Conservation (phyloP, 2,888 invertebrate species). For the Ectropis crepuscularia region DNA sequence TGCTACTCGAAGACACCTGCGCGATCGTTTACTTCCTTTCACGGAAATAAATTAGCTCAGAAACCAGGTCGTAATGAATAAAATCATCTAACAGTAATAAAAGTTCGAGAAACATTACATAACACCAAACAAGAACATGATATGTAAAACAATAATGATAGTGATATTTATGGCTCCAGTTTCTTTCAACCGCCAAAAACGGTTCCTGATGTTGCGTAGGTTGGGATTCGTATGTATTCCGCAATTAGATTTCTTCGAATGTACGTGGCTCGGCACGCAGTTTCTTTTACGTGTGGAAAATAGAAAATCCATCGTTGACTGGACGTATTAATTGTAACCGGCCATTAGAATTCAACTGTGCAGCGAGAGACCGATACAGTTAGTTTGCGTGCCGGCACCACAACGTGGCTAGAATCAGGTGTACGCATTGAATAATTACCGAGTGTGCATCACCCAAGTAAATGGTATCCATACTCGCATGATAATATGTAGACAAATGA, state of each 20-base stretch:
- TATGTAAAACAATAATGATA: background rate
- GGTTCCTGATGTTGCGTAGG: conserved; percentile 19
- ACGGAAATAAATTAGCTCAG: conserved; percentile 46
- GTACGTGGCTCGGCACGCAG: conserved; percentile 69
- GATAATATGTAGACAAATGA: conserved; percentile 59
- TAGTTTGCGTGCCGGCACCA: conserved; percentile 73
- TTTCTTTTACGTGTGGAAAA: conserved; percentile 85
- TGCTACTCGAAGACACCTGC: conserved; percentile 57
- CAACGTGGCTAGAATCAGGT: conserved; percentile 76
- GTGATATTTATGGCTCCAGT: conserved; percentile 19
- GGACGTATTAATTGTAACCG: conserved; percentile 80
- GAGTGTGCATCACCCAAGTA: conserved; percentile 42
- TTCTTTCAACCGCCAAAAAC: conserved; percentile 19
- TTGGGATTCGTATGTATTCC: conserved; percentile 52
- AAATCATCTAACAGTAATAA: conserved; percentile 23
- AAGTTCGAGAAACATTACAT: conserved; percentile 25
- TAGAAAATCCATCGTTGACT: conserved; percentile 84
- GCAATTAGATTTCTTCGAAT: conserved; percentile 76
- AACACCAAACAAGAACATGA: conserved; percentile 21
- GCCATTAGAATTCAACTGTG: conserved; percentile 79
- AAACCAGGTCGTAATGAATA: conserved; percentile 15
- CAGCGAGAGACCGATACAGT: conserved; percentile 75
- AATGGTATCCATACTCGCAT: conserved; percentile 50
- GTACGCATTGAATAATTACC: conserved; percentile 63
- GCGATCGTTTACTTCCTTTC: conserved; percentile 53